Conservation (phyloP, 2,797 vertebrate genomes). For the Vipera latastei region DNA sequence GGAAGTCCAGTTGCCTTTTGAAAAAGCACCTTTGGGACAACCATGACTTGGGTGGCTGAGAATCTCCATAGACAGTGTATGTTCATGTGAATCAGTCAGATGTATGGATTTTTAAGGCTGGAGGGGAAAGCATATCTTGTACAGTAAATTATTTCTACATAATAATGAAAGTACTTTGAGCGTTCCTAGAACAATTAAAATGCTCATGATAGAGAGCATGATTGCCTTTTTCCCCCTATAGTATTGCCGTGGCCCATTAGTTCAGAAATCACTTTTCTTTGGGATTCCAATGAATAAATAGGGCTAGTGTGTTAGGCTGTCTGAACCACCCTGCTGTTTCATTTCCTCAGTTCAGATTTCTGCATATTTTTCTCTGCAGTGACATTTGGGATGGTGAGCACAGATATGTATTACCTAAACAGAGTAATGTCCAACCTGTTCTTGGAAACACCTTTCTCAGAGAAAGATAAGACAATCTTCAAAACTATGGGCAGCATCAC, state of each 20-base stretch:
- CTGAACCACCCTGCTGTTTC: background rate
- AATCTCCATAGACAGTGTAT: too few species aligned
- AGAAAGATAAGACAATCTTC: slow-evolving; percentile 37
- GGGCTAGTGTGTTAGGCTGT: background rate
- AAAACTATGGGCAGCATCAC: slow-evolving; percentile 52
- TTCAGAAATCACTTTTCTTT: background rate
- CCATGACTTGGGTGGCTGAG: too few species aligned
- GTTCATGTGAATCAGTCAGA: too few species aligned
- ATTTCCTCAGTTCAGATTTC: background rate
- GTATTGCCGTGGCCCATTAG: background rate
- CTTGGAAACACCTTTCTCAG: slow-evolving; percentile 52
- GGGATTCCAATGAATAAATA: accelerated
- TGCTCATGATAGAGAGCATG: background rate
- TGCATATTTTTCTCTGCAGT: slow-evolving; percentile 43
- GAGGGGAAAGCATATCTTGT: background rate
- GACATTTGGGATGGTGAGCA: slow-evolving; percentile 63
- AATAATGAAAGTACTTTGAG: background rate
- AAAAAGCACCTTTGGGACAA: too few species aligned
- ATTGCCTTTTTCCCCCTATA: background rate
- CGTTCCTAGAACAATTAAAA: too few species aligned
- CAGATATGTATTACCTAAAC: slow-evolving; percentile 67
- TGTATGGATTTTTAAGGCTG: background rate
- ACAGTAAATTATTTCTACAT: background rate
- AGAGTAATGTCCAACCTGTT: slow-evolving; percentile 63
- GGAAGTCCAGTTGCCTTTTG: too few species aligned